phyloP scores from a whole-genome alignment of 2,797 vertebrate genomes.

The Lepilemur ruficaudatus region DNA sequence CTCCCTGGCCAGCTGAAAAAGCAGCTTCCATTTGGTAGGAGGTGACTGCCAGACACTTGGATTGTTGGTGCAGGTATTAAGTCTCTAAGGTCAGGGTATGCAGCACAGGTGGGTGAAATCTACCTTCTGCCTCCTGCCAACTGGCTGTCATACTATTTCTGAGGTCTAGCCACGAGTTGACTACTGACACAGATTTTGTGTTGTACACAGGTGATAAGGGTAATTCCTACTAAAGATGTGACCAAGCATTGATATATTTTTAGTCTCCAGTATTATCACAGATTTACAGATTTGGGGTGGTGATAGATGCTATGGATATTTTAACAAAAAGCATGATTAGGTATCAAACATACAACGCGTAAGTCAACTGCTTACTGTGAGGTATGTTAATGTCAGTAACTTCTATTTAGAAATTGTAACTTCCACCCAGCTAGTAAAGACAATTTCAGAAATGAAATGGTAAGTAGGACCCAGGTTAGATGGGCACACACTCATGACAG shows the following conservation, averaged over 20 bases:
- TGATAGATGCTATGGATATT: background rate
- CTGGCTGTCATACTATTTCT: background rate
- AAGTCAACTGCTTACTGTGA: background rate
- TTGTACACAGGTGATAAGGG: background rate
- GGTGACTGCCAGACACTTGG: background rate
- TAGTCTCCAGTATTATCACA: background rate
- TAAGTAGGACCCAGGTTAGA: background rate
- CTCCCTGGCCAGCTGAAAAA: background rate
- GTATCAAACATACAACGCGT: background rate
- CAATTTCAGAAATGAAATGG: background rate
- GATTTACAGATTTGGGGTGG: background rate
- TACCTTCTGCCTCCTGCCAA: background rate
- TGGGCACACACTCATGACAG: background rate
- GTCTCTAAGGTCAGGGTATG: background rate
- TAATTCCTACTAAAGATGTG: background rate
- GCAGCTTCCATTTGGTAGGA: background rate
- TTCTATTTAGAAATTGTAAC: background rate
- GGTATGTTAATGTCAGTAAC: background rate
- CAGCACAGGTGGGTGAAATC: background rate
- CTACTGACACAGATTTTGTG: background rate
- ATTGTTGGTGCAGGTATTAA: background rate
- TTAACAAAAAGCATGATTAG: background rate
- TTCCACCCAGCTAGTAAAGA: background rate
- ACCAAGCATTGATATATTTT: background rate
- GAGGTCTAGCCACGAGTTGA: background rate